phyloP scores from a whole-genome alignment of 1,140 invertebrate genomes.

The Bombus polaris region DNA sequence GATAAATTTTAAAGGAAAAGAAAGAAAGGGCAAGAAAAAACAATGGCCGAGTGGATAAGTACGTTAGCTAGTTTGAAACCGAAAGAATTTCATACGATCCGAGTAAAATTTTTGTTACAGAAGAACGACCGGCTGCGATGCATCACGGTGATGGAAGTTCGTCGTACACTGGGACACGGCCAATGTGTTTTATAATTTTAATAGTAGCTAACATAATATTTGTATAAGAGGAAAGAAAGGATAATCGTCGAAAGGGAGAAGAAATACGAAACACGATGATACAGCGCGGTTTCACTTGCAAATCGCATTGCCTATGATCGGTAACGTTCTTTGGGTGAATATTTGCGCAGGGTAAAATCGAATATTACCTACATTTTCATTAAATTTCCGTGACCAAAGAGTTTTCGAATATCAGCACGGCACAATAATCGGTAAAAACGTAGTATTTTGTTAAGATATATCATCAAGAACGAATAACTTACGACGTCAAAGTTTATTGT shows the following conservation, averaged over 20 bases:
- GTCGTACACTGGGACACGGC: slow-evolving; percentile 61
- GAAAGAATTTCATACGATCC: neutral
- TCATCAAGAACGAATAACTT: slow-evolving; percentile 68
- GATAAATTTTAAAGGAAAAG: neutral
- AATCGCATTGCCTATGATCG: slow-evolving; percentile 57
- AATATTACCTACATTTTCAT: slow-evolving; percentile 71
- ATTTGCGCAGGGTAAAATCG: slow-evolving; percentile 75
- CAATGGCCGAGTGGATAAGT: no score
- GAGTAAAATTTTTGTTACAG: slow-evolving; percentile 74
- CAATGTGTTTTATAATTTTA: slow-evolving; percentile 74
- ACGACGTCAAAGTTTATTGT: slow-evolving; percentile 71
- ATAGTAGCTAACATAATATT: slow-evolving; percentile 72
- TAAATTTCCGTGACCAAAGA: slow-evolving; percentile 75
- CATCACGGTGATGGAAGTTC: slow-evolving; percentile 80
- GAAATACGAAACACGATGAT: slow-evolving; percentile 38
- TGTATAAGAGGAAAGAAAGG: slow-evolving; percentile 63
- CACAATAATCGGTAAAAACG: slow-evolving; percentile 74
- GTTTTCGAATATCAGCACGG: slow-evolving; percentile 73
- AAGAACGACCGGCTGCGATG: slow-evolving; percentile 83
- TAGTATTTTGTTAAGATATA: slow-evolving; percentile 79
- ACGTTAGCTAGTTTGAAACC: neutral
- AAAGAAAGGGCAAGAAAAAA: neutral
- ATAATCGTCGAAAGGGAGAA: neutral
- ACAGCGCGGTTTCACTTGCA: slow-evolving; percentile 22
- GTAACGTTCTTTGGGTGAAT: slow-evolving; percentile 63